Percentiles rank a stretch among this genome's conserved stretches.
Conservation (phyloP, 2,113 vertebrate genomes). For the Colius striatus region DNA sequence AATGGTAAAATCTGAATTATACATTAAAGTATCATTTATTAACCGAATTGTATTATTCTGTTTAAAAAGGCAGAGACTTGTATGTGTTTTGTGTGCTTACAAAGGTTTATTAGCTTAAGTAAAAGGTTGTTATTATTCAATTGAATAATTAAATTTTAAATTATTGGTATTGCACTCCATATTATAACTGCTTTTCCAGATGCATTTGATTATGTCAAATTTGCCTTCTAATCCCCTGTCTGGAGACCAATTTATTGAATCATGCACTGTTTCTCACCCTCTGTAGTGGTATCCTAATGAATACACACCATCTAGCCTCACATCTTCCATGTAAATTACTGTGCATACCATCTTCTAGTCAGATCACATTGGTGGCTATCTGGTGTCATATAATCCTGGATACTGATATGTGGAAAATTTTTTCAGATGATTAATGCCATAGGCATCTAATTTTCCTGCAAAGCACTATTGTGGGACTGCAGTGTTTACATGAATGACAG, state of each 20-base stretch:
- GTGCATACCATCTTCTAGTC: not conserved
- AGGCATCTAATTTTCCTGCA: conserved; percentile 14
- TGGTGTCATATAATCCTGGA: conserved; percentile 14
- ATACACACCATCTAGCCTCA: not conserved
- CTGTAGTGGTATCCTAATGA: not conserved
- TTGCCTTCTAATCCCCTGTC: conserved; percentile 18
- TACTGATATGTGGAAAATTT: not conserved
- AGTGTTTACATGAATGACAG: not conserved
- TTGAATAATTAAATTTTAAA: conserved; percentile 27
- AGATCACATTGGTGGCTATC: not conserved
- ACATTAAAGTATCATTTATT: conserved; percentile 55
- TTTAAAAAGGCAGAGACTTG: conserved; percentile 38
- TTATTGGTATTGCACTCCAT: conserved; percentile 9
- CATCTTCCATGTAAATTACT: not conserved
- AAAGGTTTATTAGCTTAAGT: conserved; percentile 44
- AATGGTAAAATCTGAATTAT: conserved; percentile 53
- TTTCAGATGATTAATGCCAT: conserved; percentile 13
- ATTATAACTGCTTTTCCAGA: conserved; percentile 24
- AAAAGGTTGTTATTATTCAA: conserved; percentile 37
- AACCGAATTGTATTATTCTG: conserved; percentile 48
- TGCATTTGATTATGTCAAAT: conserved; percentile 18
- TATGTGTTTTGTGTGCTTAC: not conserved
- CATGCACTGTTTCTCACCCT: not conserved
- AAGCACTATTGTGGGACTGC: not conserved
- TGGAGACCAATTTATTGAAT: conserved; percentile 34